Evolutionary conservation across 2,888 invertebrate species (phyloP).

Genomic region (Epistrophe eligans): DNA sequence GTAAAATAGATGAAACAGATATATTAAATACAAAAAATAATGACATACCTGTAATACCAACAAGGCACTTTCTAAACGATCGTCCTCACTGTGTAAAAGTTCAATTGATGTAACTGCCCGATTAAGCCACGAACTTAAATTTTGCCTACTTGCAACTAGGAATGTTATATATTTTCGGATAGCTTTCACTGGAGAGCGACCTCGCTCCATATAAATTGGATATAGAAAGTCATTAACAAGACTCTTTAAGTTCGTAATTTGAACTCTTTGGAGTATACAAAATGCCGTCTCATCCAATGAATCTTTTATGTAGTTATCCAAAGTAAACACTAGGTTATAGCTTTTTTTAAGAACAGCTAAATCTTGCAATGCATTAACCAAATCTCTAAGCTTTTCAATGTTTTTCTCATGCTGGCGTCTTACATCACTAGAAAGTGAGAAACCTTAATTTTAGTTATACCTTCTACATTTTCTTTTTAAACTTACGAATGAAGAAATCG

Average conservation of each 20-base stretch:
- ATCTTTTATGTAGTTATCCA: slow-evolving; percentile 83
- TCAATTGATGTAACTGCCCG: slow-evolving; percentile 81
- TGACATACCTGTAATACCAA: slow-evolving; percentile 80
- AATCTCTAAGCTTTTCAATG: slow-evolving; percentile 80
- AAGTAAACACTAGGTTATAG: slow-evolving; percentile 82
- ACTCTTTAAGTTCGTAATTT: slow-evolving; percentile 81
- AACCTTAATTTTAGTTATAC: background rate
- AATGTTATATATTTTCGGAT: slow-evolving; percentile 81
- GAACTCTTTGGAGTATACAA: slow-evolving; percentile 82
- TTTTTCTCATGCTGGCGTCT: slow-evolving; percentile 82
- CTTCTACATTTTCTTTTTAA: background rate
- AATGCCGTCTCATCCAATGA: slow-evolving; percentile 82
- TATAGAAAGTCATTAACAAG: slow-evolving; percentile 82
- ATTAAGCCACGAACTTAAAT: slow-evolving; percentile 81
- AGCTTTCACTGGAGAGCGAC: slow-evolving; percentile 80
- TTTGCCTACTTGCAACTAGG: slow-evolving; percentile 80
- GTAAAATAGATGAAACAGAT: background rate
- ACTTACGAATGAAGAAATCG: slow-evolving; percentile 82
- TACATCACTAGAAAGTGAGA: slow-evolving; percentile 79
- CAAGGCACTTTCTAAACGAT: slow-evolving; percentile 81
- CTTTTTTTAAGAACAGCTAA: slow-evolving; percentile 81
- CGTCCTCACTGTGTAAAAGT: slow-evolving; percentile 82
- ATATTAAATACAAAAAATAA: background rate
- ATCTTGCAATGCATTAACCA: slow-evolving; percentile 82
- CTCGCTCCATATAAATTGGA: slow-evolving; percentile 83